These are phyloP conservation scores for Pipra filicauda DNA, from an alignment of 2,113 vertebrate genomes.

Conservation along the genomic window DNA sequence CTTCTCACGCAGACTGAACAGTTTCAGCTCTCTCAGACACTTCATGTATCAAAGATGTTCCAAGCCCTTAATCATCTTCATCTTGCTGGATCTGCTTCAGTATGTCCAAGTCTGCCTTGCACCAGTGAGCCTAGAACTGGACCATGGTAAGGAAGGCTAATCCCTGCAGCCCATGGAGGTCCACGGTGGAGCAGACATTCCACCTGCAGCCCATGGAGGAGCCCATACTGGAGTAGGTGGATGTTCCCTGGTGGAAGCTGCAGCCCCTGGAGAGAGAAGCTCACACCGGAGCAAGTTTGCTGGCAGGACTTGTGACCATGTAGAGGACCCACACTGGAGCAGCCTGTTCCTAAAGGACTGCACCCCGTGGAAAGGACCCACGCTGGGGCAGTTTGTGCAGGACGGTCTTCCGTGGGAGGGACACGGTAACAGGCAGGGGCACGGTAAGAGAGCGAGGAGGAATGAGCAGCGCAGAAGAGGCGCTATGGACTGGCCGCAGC, in stretches of 20 bases:
- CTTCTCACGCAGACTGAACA: not conserved
- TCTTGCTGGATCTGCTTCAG: not conserved
- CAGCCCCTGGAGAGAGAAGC: not conserved
- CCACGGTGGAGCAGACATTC: not conserved
- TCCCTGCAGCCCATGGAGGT: not conserved
- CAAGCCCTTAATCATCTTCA: not conserved
- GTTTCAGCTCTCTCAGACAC: not conserved
- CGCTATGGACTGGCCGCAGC: fast-evolving
- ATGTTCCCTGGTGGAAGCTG: not conserved
- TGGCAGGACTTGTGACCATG: not conserved
- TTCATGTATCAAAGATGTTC: not conserved
- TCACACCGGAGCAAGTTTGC: not conserved
- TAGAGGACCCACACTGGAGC: not conserved
- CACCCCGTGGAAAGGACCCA: fast-evolving
- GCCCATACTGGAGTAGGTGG: no score
- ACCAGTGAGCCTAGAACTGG: not conserved
- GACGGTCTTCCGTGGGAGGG: not conserved
- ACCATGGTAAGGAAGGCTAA: fast-evolving
- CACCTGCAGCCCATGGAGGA: fast-evolving
- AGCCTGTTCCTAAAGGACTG: not conserved
- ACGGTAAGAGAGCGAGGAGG: no score
- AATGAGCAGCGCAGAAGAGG: not conserved
- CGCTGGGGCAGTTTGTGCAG: fast-evolving
- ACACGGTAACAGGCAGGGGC: no score
- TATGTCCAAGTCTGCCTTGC: not conserved